Conservation (phyloP, 2,113 vertebrate species). For the Urocolius indicus region DNA sequence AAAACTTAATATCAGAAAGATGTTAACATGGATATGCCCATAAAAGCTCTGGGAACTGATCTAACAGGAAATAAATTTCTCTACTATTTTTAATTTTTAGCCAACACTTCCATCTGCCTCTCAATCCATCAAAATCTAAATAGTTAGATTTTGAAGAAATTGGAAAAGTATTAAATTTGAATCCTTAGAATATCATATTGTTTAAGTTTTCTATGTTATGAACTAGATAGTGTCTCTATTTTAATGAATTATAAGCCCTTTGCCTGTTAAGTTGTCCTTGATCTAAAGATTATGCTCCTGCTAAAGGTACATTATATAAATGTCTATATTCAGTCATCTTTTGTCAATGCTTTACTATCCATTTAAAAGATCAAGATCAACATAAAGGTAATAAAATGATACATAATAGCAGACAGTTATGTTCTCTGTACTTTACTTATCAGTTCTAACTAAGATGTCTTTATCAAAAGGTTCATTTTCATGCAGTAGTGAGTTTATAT, state of each 20-base stretch:
- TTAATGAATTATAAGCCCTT: constrained; percentile 76
- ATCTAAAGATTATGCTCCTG: constrained; percentile 66
- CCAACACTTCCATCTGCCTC: neutral
- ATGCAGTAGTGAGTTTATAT: constrained; percentile 88
- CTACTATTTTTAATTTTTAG: constrained; percentile 56
- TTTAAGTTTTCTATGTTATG: constrained; percentile 72
- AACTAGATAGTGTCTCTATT: constrained; percentile 58
- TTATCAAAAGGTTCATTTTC: constrained; percentile 88
- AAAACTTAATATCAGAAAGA: constrained; percentile 48
- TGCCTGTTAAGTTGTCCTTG: constrained; percentile 70
- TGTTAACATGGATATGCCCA: neutral
- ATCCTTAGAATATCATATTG: constrained; percentile 16
- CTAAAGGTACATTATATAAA: constrained; percentile 73
- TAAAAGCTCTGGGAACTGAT: constrained; percentile 34
- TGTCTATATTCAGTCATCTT: constrained; percentile 71
- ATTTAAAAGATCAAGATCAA: constrained; percentile 84
- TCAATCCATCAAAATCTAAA: constrained; percentile 38
- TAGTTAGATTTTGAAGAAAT: constrained; percentile 43
- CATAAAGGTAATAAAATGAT: constrained; percentile 85
- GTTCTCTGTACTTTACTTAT: constrained; percentile 84
- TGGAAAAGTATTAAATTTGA: constrained; percentile 56
- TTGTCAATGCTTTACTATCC: constrained; percentile 73
- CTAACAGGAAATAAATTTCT: constrained; percentile 49
- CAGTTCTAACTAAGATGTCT: constrained; percentile 83
- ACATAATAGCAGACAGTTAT: constrained; percentile 81